Evolutionary conservation across 1,140 invertebrate genomes (phyloP), one percentile per base, ranked within the genome.

Genomic region (Limonius californicus): DNA sequence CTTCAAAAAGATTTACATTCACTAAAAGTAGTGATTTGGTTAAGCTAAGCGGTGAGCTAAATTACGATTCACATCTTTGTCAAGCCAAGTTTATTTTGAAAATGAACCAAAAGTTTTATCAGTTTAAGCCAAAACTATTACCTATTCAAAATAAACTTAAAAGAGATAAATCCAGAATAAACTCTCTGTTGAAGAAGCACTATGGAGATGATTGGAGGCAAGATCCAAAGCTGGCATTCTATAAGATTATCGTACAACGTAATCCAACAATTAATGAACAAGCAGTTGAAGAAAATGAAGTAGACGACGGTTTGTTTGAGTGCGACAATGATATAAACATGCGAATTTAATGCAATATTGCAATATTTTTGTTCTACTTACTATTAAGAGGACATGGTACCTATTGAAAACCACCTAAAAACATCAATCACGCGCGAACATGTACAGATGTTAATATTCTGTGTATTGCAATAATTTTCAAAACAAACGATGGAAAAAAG

Each of bases 1-100:
- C 60, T 32, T 59, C 53, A 15, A 68, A 70, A 47, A 39, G 66
- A 50, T 70, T 68, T 12, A 45, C 65, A 64, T 64, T 32, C 63
- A 64, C 43, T 55, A 57, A 59, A 56, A 57, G 2, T 39, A 39
- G n/a, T 11, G 11, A 9, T 12, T 12, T 14, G n/a, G n/a, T 39
- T 39, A 12, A 39, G 35, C 1, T 39, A 39, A 39, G n/a, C 7
- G 2, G 8, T 39, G 35, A 39, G n/a, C 7, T 12, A 39, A 39
- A 39, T 39, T 39, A 39, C n/a, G 1, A 6, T 39, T 39, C 35
- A 2, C 7, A 39, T n/a, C 35, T 39, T 39, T 39, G 35, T 39
- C 7, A 6, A 39, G 35, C 7, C 11, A 39, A 39, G 2, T 12
- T 12, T n/a, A 12, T 39, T 39, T 2, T 39, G n/a, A 39, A 9